Evolutionary conservation across 1,140 invertebrate species (phyloP), one percentile per base, ranked within the genome.

Genomic region (Rhizoglyphus robini): DNA sequence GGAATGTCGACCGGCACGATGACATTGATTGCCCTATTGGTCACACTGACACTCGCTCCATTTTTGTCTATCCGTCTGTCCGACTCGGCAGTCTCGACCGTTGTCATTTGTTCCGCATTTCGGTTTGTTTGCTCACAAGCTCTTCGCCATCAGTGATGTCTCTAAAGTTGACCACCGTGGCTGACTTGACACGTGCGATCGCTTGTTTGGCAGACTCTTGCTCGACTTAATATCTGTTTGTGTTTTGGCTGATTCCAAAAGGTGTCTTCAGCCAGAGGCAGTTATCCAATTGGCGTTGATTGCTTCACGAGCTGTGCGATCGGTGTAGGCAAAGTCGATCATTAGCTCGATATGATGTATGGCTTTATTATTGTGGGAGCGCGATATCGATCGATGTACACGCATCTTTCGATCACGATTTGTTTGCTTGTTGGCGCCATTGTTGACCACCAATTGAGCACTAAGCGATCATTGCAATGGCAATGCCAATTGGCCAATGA

Each of bases 351-450:
- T 25, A 54, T 54, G 51, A 54, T 54, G 51, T 54, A 54, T 54
- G 51, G 51, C 51, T 54, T 54, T 54, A 54, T 54, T 54, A 54
- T 54, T 54, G 31, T 54, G 8, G 8, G 23, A 27, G 23, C 23
- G 51, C 51, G 51, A 54, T 54, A 54, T 54, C 23, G 51, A 54
- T 54, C 51, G 51, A 8, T 32, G 31, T 32, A 54, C 51, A 54
- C 51, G 51, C 51, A 54, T 54, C 51, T 54, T 46, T 54, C 51
- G 51, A 54, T 54, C 51, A 54, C 51, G 51, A 54, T 54, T 54
- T 46, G 41, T 46, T 46, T 46, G 41, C 8, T 25, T 41, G 36
- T 41, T 41, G 8, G 36, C 8, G 36, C 36, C 36, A 41, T 18
- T 8, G 36, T 41, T 41, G 36, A 18, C 36, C 36, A 41, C 36